phyloP scores from a whole-genome alignment of 2,888 invertebrate species.

The Caenorhabditis sp. region DNA sequence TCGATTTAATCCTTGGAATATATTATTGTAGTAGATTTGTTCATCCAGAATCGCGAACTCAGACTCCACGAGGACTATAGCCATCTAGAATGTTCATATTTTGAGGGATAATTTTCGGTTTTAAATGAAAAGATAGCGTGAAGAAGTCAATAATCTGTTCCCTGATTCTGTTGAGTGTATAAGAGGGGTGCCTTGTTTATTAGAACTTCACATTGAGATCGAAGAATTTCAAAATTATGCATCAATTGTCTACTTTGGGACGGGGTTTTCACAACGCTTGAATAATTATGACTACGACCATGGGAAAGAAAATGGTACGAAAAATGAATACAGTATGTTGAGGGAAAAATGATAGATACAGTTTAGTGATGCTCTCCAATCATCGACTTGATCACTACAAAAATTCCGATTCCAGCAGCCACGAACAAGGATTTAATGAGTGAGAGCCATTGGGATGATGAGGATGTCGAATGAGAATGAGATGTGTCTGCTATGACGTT shows the following conservation, averaged over 20 bases:
- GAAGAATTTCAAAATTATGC: slow-evolving; percentile 17
- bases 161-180: neutral
- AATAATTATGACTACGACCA: slow-evolving; percentile 13
- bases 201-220: slow-evolving; percentile 16
- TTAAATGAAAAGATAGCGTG: neutral
- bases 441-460: slow-evolving; percentile 49
- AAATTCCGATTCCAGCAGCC: slow-evolving; percentile 58
- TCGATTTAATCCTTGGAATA: slow-evolving; percentile 33
- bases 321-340: neutral
- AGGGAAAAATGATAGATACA: slow-evolving; percentile 2
- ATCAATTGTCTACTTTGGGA: slow-evolving; percentile 19
- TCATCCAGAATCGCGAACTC: slow-evolving; percentile 71
- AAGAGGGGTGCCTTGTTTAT: no score
- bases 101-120: neutral
- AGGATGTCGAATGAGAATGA: slow-evolving; percentile 30
- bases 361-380: slow-evolving; percentile 57
- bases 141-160: neutral
- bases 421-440: slow-evolving; percentile 68
- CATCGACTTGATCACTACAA: slow-evolving; percentile 58
- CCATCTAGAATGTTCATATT: slow-evolving; percentile 45
- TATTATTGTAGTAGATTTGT: slow-evolving; percentile 40
- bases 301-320: neutral
- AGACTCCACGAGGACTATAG: slow-evolving; percentile 35
- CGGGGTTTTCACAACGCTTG: slow-evolving; percentile 14
- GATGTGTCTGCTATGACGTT: slow-evolving; percentile 58